Evolutionary conservation across 2,888 invertebrate species (phyloP).

Genomic region (Aricia artaxerxes): DNA sequence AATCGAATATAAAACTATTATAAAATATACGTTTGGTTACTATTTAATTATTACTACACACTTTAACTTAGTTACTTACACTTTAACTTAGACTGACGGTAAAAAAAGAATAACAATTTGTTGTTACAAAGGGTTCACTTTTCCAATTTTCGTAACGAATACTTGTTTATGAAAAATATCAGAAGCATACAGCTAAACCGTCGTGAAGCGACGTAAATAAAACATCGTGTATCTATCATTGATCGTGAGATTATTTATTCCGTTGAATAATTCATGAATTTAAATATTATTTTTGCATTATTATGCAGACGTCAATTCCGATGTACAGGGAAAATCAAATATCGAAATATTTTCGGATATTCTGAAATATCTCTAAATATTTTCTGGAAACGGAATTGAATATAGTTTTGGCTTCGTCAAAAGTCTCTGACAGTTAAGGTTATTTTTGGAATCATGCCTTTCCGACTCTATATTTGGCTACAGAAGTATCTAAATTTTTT

Average conservation of each 20-base stretch:
- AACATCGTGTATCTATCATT: not conserved
- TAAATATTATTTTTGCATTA: conserved; percentile 17
- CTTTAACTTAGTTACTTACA: too few species aligned
- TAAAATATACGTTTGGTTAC: too few species aligned
- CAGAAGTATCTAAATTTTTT: too few species aligned
- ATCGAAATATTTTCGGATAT: conserved; percentile 8
- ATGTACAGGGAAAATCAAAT: conserved; percentile 15
- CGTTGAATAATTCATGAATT: conserved; percentile 19
- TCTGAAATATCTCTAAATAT: not conserved
- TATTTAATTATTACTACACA: too few species aligned
- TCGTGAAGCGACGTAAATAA: not conserved
- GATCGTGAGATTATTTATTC: conserved; percentile 1
- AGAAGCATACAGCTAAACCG: not conserved
- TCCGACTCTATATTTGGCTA: too few species aligned
- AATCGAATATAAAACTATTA: too few species aligned
- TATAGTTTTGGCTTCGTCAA: not conserved
- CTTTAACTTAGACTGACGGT: too few species aligned
- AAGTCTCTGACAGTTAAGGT: not conserved
- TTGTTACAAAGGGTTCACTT: not conserved
- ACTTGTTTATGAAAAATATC: not conserved
- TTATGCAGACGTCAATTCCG: not conserved
- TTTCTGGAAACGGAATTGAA: not conserved
- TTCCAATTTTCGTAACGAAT: not conserved
- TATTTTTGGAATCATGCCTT: not conserved
- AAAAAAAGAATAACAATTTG: too few species aligned